Base-by-base conservation (phyloP, 2,113 vertebrate species). In the Chlamydotis undulata region DNA sequence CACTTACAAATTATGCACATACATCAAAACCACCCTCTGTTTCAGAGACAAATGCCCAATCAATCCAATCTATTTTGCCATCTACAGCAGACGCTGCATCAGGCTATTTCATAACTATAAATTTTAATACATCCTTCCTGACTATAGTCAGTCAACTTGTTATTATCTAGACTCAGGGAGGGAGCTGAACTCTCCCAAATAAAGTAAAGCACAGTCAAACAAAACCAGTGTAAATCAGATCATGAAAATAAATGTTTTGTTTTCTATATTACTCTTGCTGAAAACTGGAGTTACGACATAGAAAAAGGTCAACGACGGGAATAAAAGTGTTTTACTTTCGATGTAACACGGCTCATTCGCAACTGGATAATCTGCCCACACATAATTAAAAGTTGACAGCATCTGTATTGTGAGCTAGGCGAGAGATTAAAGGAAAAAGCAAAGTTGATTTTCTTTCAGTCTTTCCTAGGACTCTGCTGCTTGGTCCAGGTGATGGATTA, bases 21-120 rank as follows among this genome's bases (percentile, higher is more conserved):
- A 94, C 65, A 96, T 96, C 91, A 97, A 94, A 96, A 64, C 56
- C 95, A 93, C 92, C 93, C 89, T 96, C 86, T 93, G 92, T 83
- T 96, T 94, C 91, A 73, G 77, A 94, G 91, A 94, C 81, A 96
- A 93, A 96, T 95, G 84, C 81, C 95, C 74, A 94, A 94, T 96
- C 95, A 94, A 91, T 95, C 91, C 3, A 0, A 92, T 94, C 90
- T 77, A 89, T 93, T 95, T 95, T 95, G 80, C 93, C 81, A 89
- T 94, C 81, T 80, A 82, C 81, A 94, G 69, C 86, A 96, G 89
- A 90, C 21, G 31, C 67, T 77, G 81, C 94, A 96, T 84, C 91
- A 91, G 84, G 74, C 45, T 94, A 92, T 94, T 94, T 94, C 77
- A 89, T 90, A 92, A 77, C 67, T 85, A 68, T 93, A 96, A 88